phyloP scores from a whole-genome alignment of 1,140 invertebrate genomes.

The Drosophila kepulauana region DNA sequence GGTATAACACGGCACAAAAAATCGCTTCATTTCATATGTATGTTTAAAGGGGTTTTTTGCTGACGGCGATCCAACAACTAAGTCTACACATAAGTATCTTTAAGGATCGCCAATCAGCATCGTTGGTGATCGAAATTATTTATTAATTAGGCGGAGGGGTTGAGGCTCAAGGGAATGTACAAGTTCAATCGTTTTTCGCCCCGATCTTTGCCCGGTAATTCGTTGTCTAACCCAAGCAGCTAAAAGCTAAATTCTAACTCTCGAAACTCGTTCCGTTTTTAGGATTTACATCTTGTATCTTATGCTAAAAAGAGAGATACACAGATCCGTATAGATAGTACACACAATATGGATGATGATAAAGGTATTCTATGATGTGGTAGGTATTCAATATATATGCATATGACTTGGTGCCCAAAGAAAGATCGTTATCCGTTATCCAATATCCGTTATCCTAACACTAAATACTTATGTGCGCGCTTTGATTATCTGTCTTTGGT shows the following conservation, averaged over 20 bases:
- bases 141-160: slow-evolving; percentile 11
- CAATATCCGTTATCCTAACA: slow-evolving; percentile 10
- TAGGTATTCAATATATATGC: not conserved
- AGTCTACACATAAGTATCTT: not conserved
- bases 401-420: slow-evolving; percentile 58
- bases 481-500: slow-evolving; percentile 77
- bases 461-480: slow-evolving; percentile 57
- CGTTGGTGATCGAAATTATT: slow-evolving; percentile 65
- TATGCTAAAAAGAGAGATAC: slow-evolving; percentile 18
- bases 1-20: slow-evolving; percentile 19
- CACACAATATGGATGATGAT: not conserved
- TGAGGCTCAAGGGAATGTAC: slow-evolving; percentile 33
- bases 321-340: slow-evolving; percentile 11
- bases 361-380: not conserved
- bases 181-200: slow-evolving; percentile 44
- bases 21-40: slow-evolving; percentile 20
- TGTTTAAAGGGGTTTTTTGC: slow-evolving; percentile 9
- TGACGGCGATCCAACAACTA: slow-evolving; percentile 5
- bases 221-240: slow-evolving; percentile 73
- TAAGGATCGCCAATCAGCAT: slow-evolving; percentile 41
- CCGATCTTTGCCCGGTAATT: slow-evolving; percentile 58
- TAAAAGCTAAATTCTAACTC: slow-evolving; percentile 26
- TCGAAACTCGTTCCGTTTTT: slow-evolving; percentile 12
- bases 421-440: slow-evolving; percentile 29
- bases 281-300: slow-evolving; percentile 22